Percentiles rank a stretch among this genome's conserved stretches.
phyloP scores from a whole-genome alignment of 1,140 invertebrate genomes.

The Cheumatopsyche charites region DNA sequence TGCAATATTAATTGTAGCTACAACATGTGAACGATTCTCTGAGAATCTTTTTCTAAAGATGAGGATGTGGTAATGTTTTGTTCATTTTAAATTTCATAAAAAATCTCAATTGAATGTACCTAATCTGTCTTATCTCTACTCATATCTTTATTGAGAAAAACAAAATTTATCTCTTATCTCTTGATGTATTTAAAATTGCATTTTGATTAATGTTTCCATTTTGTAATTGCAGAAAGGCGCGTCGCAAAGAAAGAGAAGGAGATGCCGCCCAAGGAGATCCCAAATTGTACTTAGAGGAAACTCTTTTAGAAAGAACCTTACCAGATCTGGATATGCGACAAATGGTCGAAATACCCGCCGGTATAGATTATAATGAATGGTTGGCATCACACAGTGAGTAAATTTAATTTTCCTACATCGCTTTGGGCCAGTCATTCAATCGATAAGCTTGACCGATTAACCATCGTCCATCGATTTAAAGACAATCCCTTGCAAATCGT shows the following conservation, averaged over 20 bases:
- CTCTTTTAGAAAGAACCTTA: slow-evolving; percentile 89
- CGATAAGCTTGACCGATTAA: no score
- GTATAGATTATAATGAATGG: slow-evolving; percentile 98
- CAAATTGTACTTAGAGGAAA: slow-evolving; percentile 94
- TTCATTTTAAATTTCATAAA: no score
- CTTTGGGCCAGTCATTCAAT: neutral
- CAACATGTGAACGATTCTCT: no score
- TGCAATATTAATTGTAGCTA: no score
- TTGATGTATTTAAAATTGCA: neutral
- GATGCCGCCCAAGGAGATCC: slow-evolving; percentile 81
- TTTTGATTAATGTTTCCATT: slow-evolving; percentile 25
- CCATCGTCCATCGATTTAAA: no score
- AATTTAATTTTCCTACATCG: no score
- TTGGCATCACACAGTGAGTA: slow-evolving; percentile 94
- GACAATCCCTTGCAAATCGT: neutral
- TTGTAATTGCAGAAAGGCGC: slow-evolving; percentile 84
- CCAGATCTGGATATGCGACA: slow-evolving; percentile 91
- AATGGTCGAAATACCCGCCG: slow-evolving; percentile 90
- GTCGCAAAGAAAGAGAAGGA: slow-evolving; percentile 94
- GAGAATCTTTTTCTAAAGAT: no score
- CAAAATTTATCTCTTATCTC: neutral
- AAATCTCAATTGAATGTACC: no score
- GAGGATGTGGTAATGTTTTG: no score
- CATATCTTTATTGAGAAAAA: no score
- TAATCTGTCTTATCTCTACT: no score